Percentiles rank a stretch among this genome's conserved stretches.
Conservation (phyloP, 2,888 invertebrate species). For the Nemapogon koenigi region DNA sequence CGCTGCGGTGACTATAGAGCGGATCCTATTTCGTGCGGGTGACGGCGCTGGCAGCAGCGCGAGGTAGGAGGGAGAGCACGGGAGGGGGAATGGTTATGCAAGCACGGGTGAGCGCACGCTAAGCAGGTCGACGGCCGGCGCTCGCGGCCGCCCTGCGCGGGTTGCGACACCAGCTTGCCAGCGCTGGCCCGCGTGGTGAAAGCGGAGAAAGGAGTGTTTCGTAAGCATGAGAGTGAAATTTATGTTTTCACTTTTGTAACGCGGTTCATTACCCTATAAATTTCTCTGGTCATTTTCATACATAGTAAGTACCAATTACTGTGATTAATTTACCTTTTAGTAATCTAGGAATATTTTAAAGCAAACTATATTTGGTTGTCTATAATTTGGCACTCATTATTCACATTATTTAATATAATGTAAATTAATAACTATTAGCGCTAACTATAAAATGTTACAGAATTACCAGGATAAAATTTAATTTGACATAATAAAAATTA, state of each 20-base stretch:
- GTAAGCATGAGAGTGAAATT: constrained; percentile 63
- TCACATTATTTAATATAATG: too few species aligned
- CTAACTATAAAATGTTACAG: too few species aligned
- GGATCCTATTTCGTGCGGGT: constrained; percentile 13
- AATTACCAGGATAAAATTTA: too few species aligned
- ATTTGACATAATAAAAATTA: too few species aligned
- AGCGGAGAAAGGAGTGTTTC: constrained; percentile 63
- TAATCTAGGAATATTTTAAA: too few species aligned
- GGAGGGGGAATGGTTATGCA: constrained; percentile 35
- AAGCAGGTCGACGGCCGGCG: constrained; percentile 72
- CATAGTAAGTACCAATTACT: too few species aligned
- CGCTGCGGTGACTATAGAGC: constrained; percentile 5
- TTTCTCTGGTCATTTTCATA: constrained; percentile 15
- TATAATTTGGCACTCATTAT: too few species aligned
- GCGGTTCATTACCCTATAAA: constrained; percentile 37
- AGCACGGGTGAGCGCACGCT: constrained; percentile 70
- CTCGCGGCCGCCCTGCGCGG: constrained; percentile 18
- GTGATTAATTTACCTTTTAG: too few species aligned
- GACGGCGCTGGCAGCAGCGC: constrained; percentile 13
- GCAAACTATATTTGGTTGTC: too few species aligned
- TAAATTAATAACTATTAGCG: too few species aligned
- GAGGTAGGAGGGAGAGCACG: constrained; percentile 24
- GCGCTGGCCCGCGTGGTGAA: constrained; percentile 37
- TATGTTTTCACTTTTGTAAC: constrained; percentile 59
- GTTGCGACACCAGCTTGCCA: constrained; percentile 14